Evolutionary conservation across 2,888 invertebrate genomes (phyloP).

Genomic region (Drosophila nr. medialis): DNA sequence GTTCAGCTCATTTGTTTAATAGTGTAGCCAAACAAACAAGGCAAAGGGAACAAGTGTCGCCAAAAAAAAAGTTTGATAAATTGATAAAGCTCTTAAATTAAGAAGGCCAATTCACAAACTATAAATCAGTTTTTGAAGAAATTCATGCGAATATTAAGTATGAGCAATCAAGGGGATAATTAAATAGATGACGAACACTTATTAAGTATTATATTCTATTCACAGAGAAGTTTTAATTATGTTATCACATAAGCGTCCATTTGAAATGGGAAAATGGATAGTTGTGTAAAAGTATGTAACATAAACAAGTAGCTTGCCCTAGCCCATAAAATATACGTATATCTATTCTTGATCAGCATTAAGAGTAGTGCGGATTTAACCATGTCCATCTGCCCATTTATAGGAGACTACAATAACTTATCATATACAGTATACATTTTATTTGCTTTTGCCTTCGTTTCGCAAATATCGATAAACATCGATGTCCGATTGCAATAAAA

Average conservation of each 20-base stretch:
- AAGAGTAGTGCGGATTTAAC: not conserved
- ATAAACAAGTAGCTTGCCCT: not conserved
- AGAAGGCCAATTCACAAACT: not conserved
- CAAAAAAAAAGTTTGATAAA: conserved; percentile 38
- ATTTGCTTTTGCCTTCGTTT: not conserved
- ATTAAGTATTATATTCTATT: not conserved
- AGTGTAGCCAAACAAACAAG: conserved; percentile 7
- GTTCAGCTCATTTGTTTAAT: conserved; percentile 56
- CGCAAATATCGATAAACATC: not conserved
- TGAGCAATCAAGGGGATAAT: not conserved
- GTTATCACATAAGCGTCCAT: too few species aligned
- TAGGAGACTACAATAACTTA: not conserved
- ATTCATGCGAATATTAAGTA: not conserved
- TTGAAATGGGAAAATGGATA: not conserved
- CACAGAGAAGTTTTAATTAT: not conserved
- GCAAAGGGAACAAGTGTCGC: conserved; percentile 7
- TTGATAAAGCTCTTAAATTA: conserved; percentile 4
- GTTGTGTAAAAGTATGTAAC: not conserved
- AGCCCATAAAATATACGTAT: accelerated
- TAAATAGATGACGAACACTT: not conserved
- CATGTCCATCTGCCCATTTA: not conserved
- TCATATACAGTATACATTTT: accelerated
- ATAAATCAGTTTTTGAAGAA: not conserved
- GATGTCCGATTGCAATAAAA: not conserved
- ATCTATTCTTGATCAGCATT: not conserved